phyloP scores from a whole-genome alignment of 30 jellyfish, hydroid and myxozoan genomes.

The Nemopilema nomurai region DNA sequence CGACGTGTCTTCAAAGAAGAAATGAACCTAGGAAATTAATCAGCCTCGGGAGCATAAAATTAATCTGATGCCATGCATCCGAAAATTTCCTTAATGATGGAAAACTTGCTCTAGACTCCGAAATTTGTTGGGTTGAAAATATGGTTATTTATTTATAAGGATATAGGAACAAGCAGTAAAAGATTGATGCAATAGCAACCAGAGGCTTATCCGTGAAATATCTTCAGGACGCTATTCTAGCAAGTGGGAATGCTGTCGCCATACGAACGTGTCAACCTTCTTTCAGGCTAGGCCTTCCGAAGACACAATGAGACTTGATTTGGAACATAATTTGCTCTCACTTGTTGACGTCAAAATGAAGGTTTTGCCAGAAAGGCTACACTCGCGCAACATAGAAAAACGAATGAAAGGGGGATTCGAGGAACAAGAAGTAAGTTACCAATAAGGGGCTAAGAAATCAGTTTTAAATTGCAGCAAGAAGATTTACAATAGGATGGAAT shows the following conservation, averaged over 20 bases:
- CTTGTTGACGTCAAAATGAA: too few species aligned
- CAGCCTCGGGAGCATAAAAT: neutral
- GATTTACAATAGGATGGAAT: neutral
- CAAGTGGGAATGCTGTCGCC: neutral
- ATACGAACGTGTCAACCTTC: neutral
- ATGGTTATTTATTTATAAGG: constrained; percentile 40
- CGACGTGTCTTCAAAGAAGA: neutral
- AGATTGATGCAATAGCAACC: constrained; percentile 44
- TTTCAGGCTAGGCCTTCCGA: too few species aligned
- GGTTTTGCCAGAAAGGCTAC: too few species aligned
- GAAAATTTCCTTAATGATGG: neutral
- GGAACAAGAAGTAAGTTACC: neutral
- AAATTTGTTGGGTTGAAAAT: constrained; percentile 5
- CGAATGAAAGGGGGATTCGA: neutral
- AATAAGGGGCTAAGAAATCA: neutral
- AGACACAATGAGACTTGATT: too few species aligned
- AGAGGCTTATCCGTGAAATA: neutral
- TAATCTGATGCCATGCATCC: neutral
- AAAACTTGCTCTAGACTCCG: neutral
- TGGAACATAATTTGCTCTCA: too few species aligned
- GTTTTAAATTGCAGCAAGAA: neutral
- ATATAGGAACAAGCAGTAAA: constrained; percentile 16
- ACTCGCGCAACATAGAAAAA: neutral
- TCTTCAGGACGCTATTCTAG: neutral
- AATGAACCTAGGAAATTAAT: neutral